Evolutionary conservation across 2,797 vertebrate species (phyloP), one percentile per base, ranked within the genome.

Genomic region (Sebastes umbrosus): DNA sequence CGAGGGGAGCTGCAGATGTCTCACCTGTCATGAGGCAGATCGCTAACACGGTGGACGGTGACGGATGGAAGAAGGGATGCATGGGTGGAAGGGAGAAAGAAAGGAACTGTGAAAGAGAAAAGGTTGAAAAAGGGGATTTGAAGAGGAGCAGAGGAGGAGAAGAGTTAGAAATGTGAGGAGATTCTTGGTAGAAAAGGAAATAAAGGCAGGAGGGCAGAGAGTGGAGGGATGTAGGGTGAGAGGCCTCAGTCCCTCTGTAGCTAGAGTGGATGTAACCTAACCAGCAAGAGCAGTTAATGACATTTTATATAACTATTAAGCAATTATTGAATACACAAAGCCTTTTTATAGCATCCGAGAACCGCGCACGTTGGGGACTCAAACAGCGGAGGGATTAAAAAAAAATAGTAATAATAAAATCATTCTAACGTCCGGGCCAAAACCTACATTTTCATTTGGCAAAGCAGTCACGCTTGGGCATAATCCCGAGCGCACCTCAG

Each of bases 401-500:
- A 94, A 91, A 92, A 89, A 73, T 64, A 27, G 66, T 77, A 80
- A 87, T 91, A 89, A 89, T 87, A 90, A 91, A 91, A 91, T 92
- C 83, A 81, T 73, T 84, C 90, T 78, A 77, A 91, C 73, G 82
- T 80, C 69, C 24, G 75, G 92, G 97, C 97, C 97, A 98, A 98
- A 96, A 97, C 94, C 96, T 96, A 97, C 97, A 97, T 96, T 97
- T 97, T 96, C 94, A 73, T 96, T 97, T 97, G 96, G 96, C 95
- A 94, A 95, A 96, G 95, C 88, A 94, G 95, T 95, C 94, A 89
- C 90, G 95, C 94, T 94, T 94, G 95, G 95, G 96, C 95, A 95
- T 96, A 96, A 97, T 96, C 94, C 95, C 91, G 95, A 93, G 94
- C 90, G 90, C 94, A 95, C 96, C 95, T 96, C 95, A 82, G 94